phyloP scores from a whole-genome alignment of 2,888 invertebrate species.

The Lasioglossum morio region DNA sequence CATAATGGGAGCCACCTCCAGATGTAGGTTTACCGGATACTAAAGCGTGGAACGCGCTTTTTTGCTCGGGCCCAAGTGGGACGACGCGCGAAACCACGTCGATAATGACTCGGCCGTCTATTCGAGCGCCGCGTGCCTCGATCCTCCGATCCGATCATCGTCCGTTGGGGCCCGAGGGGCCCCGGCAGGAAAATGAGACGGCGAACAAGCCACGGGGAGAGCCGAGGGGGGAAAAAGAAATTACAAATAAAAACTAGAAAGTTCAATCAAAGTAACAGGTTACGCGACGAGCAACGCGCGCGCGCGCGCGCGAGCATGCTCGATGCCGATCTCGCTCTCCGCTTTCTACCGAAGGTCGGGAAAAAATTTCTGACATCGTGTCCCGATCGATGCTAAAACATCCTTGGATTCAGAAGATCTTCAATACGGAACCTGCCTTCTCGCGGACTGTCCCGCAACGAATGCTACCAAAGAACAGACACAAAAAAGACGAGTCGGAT shows the following conservation, averaged over 20 bases:
- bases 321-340: conserved; percentile 12
- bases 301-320: background rate
- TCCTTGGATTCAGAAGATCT: conserved; percentile 3
- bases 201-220: background rate
- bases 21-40: conserved; percentile 66
- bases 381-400: conserved; percentile 7
- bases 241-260: conserved; percentile 37
- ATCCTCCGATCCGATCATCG: conserved; percentile 12
- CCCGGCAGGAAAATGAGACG: background rate
- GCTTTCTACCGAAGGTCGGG: conserved; percentile 36
- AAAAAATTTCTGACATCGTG: conserved; percentile 6
- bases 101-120: conserved; percentile 48
- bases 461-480: background rate
- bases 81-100: conserved; percentile 58
- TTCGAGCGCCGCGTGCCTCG: conserved; percentile 19
- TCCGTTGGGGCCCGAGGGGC: background rate
- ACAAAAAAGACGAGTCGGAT: background rate
- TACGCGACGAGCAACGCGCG: conserved; percentile 11
- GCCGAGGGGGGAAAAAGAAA: background rate
- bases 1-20: conserved; percentile 62
- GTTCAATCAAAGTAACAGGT: conserved; percentile 39
- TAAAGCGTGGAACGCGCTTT: conserved; percentile 57
- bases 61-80: conserved; percentile 55
- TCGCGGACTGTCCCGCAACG: background rate
- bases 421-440: conserved; percentile 1